Evolutionary conservation across 2,888 invertebrate species (phyloP), one percentile per base, ranked within the genome.

Genomic region (Gnatocerus cornutus): DNA sequence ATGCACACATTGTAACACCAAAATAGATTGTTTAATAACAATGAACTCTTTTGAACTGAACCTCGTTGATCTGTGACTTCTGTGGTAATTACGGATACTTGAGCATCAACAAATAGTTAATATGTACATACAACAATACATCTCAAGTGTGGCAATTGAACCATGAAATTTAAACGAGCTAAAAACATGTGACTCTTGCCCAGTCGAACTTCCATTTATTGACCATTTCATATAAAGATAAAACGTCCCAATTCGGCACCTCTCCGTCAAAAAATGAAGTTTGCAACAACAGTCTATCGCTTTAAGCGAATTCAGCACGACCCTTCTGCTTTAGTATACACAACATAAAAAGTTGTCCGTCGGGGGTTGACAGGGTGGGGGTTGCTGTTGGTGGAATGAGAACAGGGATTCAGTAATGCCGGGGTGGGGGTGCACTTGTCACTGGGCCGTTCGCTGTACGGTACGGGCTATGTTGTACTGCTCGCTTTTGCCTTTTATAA

Each of bases 271-370:
- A 21, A 21, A 21, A 21, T 4, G 21, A 21, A 21, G 2, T 21
- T 21, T 21, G 21, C 4, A 21, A 21, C 21, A 21, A 21, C 21
- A 21, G 27, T 56, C 56, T 56, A 65, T 65, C 65, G 56, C 65
- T 65, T 65, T 56, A 65, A 65, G 10, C 55, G 14, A 14, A 39
- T 56, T 39, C 65, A 37, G 65, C 48, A 65, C 21, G 48, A 56
- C 13, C 13, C 45, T 52, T 63, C 53, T 39, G 29, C 63, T 84
- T 84, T 84, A 84, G 80, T 81, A 80, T 82, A 82, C 82, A 83
- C 83, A 83, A 82, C 82, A 81, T 83, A 83, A 84, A 83, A 83
- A 83, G 82, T 82, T 83, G 83, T 83, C 82, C 82, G 84, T 81
- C 84, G 83, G 81, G 80, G 81, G 78, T 79, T 78, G 79, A 71